phyloP scores from a whole-genome alignment of 2,113 vertebrate species.

The Mesembrinibis cayennensis region DNA sequence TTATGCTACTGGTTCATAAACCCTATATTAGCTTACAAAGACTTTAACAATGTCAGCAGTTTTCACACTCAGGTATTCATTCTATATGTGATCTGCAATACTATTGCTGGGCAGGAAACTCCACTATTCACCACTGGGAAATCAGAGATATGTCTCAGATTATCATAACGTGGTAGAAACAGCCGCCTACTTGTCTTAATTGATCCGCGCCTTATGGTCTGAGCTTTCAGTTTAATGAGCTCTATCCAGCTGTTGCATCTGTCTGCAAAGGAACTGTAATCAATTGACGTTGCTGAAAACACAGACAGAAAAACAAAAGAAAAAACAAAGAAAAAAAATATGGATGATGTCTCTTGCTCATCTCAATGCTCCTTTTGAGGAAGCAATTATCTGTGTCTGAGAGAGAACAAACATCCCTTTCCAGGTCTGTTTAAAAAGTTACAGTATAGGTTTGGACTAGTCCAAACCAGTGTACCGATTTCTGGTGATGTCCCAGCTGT shows the following conservation, averaged over 20 bases:
- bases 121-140: conserved; percentile 82
- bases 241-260: conserved; percentile 99
- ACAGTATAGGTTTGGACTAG: conserved; percentile 33
- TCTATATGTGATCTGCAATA: conserved; percentile 68
- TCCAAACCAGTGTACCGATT: conserved; percentile 50
- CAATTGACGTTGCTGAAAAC: conserved; percentile 97
- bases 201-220: conserved; percentile 99
- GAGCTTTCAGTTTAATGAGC: conserved; percentile 99
- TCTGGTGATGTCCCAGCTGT: conserved; percentile 28
- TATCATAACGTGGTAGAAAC: conserved; percentile 90
- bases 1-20: not conserved
- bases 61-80: conserved; percentile 80
- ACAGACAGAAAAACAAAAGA: conserved; percentile 85
- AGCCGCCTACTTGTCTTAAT: conserved; percentile 99
- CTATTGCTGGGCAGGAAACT: conserved; percentile 71
- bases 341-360: conserved; percentile 83
- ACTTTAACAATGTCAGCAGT: conserved; percentile 66
- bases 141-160: conserved; percentile 82
- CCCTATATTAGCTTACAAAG: conserved; percentile 4
- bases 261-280: conserved; percentile 99
- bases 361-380: conserved; percentile 76
- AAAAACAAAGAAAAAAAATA: conserved; percentile 83
- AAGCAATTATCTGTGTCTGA: conserved; percentile 77
- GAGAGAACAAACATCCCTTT: conserved; percentile 73
- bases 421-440: conserved; percentile 39